phyloP scores from a whole-genome alignment of 2,888 invertebrate genomes.

The Lasioglossum zephyrum region DNA sequence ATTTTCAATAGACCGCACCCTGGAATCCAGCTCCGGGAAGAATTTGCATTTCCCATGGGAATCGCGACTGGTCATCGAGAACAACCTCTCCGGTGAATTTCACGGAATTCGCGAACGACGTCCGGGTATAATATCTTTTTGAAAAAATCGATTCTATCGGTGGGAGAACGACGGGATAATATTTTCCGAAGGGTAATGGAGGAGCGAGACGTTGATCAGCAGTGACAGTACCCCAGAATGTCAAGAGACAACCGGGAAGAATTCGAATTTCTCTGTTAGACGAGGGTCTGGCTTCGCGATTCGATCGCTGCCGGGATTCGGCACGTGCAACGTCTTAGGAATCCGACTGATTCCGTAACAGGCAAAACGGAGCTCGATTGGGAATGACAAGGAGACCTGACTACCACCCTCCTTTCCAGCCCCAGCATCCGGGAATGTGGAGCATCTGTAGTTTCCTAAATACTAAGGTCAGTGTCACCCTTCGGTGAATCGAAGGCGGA shows the following conservation, averaged over 20 bases:
- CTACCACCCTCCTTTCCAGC: constrained; percentile 41
- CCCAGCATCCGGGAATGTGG: constrained; percentile 76
- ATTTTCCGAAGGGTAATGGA: background rate
- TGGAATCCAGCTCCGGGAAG: constrained; percentile 79
- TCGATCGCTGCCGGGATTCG: constrained; percentile 51
- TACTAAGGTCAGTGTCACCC: constrained; percentile 76
- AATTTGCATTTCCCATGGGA: constrained; percentile 78
- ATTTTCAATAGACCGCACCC: constrained; percentile 80
- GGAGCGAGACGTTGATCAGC: constrained; percentile 19
- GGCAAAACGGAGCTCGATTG: constrained; percentile 83
- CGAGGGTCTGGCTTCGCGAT: constrained; percentile 57
- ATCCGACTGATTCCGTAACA: constrained; percentile 79
- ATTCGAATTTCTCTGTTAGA: constrained; percentile 63
- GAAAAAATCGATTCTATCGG: background rate
- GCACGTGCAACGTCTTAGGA: constrained; percentile 79
- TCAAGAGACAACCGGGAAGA: constrained; percentile 59
- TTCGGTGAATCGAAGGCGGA: constrained; percentile 73
- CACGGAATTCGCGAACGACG: constrained; percentile 10
- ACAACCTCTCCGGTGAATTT: constrained; percentile 35
- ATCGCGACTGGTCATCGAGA: constrained; percentile 54
- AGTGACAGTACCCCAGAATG: constrained; percentile 35
- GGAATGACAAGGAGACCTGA: constrained; percentile 77
- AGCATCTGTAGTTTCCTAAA: constrained; percentile 81
- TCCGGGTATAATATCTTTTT: background rate
- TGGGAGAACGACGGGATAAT: background rate